A percentile compares a stretch with the other conserved stretches of the same genome.
phyloP scores from a whole-genome alignment of 2,113 vertebrate genomes.

The Malurus elegans region DNA sequence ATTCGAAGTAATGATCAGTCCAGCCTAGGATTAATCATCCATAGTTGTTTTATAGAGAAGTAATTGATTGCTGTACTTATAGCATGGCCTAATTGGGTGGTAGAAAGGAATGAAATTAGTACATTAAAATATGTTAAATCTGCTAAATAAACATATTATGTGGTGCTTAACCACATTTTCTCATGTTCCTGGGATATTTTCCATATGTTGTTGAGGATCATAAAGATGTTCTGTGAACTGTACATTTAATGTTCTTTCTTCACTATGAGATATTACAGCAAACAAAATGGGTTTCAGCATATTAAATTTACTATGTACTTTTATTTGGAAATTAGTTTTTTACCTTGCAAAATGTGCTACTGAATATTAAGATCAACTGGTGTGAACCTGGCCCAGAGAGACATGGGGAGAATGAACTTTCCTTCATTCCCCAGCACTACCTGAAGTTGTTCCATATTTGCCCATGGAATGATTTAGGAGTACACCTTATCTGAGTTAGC shows the following conservation, averaged over 20 bases:
- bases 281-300: background rate
- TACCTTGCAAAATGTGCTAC: slow-evolving; percentile 1
- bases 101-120: background rate
- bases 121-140: background rate
- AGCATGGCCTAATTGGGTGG: background rate
- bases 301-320: background rate
- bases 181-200: background rate
- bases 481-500: background rate
- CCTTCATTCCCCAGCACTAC: background rate
- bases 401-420: background rate
- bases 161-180: background rate
- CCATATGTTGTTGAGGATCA: background rate
- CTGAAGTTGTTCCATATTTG: background rate
- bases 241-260: background rate
- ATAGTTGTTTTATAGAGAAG: background rate
- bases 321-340: slow-evolving; percentile 13
- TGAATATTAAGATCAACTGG: background rate
- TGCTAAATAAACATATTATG: background rate
- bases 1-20: background rate
- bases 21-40: background rate
- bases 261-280: background rate
- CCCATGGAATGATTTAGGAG: background rate
- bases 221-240: background rate
- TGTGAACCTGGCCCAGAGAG: background rate
- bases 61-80: background rate